phyloP scores from a whole-genome alignment of 2,797 vertebrate species.

The Setipinna tenuifilis region DNA sequence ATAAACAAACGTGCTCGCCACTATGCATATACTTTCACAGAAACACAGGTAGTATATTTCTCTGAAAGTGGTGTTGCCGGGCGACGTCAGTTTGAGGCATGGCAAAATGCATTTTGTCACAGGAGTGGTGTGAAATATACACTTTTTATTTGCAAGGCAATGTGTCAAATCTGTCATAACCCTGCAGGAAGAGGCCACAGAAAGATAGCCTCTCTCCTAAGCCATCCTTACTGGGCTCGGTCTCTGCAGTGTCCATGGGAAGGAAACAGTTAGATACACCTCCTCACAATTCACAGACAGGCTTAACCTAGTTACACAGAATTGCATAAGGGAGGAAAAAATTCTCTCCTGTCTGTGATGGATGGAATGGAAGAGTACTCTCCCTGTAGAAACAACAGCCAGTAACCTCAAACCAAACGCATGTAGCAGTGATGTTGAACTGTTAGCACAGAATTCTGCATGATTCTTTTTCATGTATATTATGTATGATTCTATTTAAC shows the following conservation, averaged over 20 bases:
- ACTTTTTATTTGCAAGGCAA: slow-evolving; percentile 25
- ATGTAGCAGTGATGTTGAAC: background rate
- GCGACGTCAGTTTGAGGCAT: background rate
- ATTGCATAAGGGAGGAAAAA: slow-evolving; percentile 42
- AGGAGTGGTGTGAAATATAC: slow-evolving; percentile 37
- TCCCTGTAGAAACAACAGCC: background rate
- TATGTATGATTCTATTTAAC: background rate
- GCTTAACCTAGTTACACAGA: slow-evolving; percentile 48
- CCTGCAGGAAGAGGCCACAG: slow-evolving; percentile 15
- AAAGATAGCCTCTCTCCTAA: slow-evolving; percentile 21
- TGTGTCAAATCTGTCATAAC: slow-evolving; percentile 27
- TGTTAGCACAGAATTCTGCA: background rate
- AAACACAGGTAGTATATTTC: background rate
- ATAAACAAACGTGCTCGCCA: slow-evolving; percentile 24
- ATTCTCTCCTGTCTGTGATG: slow-evolving; percentile 20
- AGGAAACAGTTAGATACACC: slow-evolving; percentile 52
- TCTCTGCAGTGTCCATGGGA: slow-evolving; percentile 47
- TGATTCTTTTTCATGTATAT: background rate
- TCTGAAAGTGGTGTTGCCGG: background rate
- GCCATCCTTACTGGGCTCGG: slow-evolving; percentile 29
- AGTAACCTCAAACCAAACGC: background rate
- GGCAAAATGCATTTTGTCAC: slow-evolving; percentile 20
- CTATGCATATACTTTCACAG: background rate
- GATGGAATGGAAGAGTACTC: background rate
- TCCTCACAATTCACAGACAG: slow-evolving; percentile 42